phyloP scores from a whole-genome alignment of 2,888 invertebrate genomes.

The Tenthredo amoena region DNA sequence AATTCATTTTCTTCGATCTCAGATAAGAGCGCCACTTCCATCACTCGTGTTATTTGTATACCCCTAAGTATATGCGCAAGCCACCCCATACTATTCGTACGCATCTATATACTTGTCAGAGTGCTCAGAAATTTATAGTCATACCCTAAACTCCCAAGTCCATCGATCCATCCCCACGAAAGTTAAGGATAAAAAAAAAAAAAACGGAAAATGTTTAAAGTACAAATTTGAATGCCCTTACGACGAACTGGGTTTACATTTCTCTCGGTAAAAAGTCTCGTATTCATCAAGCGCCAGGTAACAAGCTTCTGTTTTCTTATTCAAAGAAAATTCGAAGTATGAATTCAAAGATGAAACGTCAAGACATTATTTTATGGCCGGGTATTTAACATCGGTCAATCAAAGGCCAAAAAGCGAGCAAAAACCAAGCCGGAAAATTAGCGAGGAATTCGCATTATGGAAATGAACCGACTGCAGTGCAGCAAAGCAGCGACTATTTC shows the following conservation, averaged over 20 bases:
- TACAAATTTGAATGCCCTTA: background rate
- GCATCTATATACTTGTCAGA: background rate
- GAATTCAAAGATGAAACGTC: background rate
- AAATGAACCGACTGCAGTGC: background rate
- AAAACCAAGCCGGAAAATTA: background rate
- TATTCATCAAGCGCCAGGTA: background rate
- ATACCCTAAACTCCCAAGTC: background rate
- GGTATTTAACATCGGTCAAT: background rate
- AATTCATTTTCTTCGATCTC: slow-evolving; percentile 29
- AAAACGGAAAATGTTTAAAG: background rate
- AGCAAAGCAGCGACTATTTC: background rate
- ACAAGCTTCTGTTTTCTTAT: background rate
- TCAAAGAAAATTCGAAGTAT: background rate
- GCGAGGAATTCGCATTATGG: background rate
- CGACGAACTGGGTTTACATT: background rate
- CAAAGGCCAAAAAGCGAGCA: background rate
- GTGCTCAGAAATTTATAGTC: background rate
- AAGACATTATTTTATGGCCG: background rate
- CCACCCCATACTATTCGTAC: background rate
- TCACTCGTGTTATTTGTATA: slow-evolving; percentile 23
- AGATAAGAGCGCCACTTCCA: slow-evolving; percentile 22
- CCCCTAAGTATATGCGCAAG: slow-evolving; percentile 22
- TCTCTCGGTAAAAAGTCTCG: background rate
- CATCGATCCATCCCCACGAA: background rate
- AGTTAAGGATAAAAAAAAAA: background rate